These are phyloP conservation scores for Vireo altiloquus DNA, from an alignment of 2,113 vertebrate genomes.

Conservation along the genomic window DNA sequence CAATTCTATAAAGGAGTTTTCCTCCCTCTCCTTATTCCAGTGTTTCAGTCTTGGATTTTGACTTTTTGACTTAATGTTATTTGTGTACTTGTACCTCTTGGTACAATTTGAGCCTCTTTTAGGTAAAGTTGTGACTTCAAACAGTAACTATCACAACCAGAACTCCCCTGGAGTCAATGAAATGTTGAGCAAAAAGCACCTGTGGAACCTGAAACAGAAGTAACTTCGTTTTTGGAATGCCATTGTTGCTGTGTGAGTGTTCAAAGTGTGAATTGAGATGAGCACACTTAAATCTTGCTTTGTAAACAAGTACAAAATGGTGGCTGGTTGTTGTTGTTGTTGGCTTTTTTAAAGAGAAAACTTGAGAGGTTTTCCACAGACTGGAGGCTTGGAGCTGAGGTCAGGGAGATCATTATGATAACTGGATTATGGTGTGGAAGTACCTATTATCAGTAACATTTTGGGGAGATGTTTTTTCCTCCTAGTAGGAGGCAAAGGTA, in stretches of 20 bases:
- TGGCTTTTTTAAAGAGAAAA: background rate
- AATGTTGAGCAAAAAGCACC: background rate
- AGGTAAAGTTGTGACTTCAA: background rate
- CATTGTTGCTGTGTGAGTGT: background rate
- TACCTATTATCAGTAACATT: background rate
- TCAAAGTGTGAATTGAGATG: background rate
- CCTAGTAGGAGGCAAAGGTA: background rate
- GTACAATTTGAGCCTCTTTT: background rate
- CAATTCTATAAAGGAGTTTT: background rate
- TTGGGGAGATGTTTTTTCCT: background rate
- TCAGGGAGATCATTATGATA: background rate
- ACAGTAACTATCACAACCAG: background rate
- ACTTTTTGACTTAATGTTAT: background rate
- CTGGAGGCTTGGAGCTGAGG: background rate
- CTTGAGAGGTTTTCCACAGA: background rate
- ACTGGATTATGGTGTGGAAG: background rate
- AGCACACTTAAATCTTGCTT: background rate
- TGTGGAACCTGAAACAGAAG: background rate
- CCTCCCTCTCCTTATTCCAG: fast-evolving
- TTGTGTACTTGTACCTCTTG: background rate
- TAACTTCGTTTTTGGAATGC: background rate
- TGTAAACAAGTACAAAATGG: background rate
- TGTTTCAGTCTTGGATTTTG: background rate
- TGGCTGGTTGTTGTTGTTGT: background rate
- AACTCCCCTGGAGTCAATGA: background rate